Percentiles rank a stretch among this genome's conserved stretches.
Evolutionary conservation across 2,113 vertebrate genomes (phyloP).

Genomic region (Mustelus asterias): DNA sequence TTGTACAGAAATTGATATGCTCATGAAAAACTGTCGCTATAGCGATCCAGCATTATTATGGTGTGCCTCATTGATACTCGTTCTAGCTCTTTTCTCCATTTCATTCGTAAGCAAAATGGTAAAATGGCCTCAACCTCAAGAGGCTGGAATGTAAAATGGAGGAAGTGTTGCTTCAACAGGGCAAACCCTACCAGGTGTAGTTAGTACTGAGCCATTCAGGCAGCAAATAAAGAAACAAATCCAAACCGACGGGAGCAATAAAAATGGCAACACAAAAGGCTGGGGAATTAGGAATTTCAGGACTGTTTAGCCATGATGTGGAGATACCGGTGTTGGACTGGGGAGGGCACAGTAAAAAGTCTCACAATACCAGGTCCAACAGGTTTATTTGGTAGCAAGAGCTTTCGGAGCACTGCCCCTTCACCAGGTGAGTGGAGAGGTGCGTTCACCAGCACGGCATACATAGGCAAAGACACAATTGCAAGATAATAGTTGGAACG

Average conservation of each 20-base stretch:
- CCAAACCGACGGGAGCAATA: not conserved
- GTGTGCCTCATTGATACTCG: not conserved
- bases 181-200: not conserved
- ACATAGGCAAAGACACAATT: too few species aligned
- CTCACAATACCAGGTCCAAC: too few species aligned
- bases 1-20: not conserved
- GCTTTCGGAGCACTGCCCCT: too few species aligned
- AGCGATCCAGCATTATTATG: not conserved
- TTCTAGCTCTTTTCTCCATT: not conserved
- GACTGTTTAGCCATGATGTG: too few species aligned
- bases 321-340: too few species aligned
- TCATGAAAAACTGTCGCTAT: not conserved
- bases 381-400: too few species aligned
- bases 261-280: not conserved
- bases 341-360: too few species aligned
- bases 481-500: too few species aligned
- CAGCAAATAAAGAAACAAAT: not conserved
- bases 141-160: not conserved
- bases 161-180: not conserved
- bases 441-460: too few species aligned
- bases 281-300: too few species aligned
- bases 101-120: not conserved
- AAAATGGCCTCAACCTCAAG: not conserved
- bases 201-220: not conserved
- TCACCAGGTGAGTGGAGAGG: too few species aligned